Percentiles rank a stretch among this genome's conserved stretches.
phyloP scores from a whole-genome alignment of 2,113 vertebrate species.

The Rhagologus leucostigma region DNA sequence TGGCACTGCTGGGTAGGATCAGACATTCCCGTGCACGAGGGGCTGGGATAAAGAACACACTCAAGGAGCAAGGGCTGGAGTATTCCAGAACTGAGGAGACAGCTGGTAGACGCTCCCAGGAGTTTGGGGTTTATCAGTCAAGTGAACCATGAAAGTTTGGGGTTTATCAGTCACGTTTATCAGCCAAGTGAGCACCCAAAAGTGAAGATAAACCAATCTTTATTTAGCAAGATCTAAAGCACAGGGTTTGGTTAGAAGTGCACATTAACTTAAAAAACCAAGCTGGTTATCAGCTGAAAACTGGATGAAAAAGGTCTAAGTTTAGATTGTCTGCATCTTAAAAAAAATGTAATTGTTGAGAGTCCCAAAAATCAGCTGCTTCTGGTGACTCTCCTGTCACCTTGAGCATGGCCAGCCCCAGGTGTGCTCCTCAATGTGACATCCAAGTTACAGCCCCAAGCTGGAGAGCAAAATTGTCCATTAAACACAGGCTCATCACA shows the following conservation, averaged over 20 bases:
- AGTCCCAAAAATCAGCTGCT: not conserved
- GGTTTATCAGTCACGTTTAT: not conserved
- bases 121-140: not conserved
- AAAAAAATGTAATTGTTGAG: not conserved
- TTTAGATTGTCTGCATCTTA: not conserved
- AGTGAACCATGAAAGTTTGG: not conserved
- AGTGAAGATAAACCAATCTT: not conserved
- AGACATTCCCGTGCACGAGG: fast-evolving
- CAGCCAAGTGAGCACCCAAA: not conserved
- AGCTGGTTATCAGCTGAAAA: not conserved
- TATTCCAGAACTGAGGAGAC: not conserved
- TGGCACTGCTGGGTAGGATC: not conserved
- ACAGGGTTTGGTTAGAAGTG: not conserved
- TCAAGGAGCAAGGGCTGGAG: not conserved
- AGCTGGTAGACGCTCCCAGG: not conserved
- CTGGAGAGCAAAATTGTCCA: not conserved
- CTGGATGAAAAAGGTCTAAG: not conserved
- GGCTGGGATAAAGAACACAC: not conserved
- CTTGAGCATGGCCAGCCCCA: not conserved
- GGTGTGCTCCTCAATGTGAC: not conserved
- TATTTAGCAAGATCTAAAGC: not conserved
- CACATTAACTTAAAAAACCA: not conserved
- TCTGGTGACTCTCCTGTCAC: not conserved
- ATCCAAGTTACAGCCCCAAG: not conserved
- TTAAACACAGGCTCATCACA: not conserved